Evolutionary conservation across 2,888 invertebrate species (phyloP).

Genomic region (Andrena camellia): DNA sequence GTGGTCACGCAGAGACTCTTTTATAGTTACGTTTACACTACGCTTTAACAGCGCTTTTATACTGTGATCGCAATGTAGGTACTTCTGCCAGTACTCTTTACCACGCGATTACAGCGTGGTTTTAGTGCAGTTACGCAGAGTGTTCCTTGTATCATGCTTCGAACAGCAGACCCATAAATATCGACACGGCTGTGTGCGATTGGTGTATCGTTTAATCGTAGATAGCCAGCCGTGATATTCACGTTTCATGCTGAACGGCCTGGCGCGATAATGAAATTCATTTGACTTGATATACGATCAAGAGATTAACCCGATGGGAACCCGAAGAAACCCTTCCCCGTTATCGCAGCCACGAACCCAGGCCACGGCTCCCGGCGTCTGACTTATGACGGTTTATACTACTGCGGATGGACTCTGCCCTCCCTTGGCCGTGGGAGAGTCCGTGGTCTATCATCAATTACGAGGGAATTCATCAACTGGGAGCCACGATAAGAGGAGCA

Average conservation of each 20-base stretch:
- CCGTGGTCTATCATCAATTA: slow-evolving; percentile 33
- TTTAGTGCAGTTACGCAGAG: no score
- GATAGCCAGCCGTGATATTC: slow-evolving; percentile 24
- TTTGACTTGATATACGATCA: slow-evolving; percentile 37
- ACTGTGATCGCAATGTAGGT: no score
- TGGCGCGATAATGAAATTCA: slow-evolving; percentile 38
- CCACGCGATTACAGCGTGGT: no score
- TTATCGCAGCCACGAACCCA: slow-evolving; percentile 21
- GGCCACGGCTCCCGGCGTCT: slow-evolving; percentile 9
- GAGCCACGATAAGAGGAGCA: slow-evolving; percentile 22
- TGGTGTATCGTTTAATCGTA: slow-evolving; percentile 32
- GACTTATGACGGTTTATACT: slow-evolving; percentile 46
- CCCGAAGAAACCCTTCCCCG: slow-evolving; percentile 41
- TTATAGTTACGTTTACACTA: no score
- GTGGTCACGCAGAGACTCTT: no score
- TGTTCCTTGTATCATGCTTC: background rate
- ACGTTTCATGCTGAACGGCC: slow-evolving; percentile 14
- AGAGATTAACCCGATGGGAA: slow-evolving; percentile 40
- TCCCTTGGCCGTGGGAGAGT: background rate
- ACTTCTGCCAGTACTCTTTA: no score
- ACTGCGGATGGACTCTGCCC: slow-evolving; percentile 27
- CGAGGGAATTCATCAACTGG: slow-evolving; percentile 5
- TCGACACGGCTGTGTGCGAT: background rate
- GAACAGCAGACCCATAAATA: background rate
- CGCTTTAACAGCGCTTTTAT: no score